phyloP scores from a whole-genome alignment of 30 jellyfish, hydroid and myxozoan species.

The Cassiopea andromeda region DNA sequence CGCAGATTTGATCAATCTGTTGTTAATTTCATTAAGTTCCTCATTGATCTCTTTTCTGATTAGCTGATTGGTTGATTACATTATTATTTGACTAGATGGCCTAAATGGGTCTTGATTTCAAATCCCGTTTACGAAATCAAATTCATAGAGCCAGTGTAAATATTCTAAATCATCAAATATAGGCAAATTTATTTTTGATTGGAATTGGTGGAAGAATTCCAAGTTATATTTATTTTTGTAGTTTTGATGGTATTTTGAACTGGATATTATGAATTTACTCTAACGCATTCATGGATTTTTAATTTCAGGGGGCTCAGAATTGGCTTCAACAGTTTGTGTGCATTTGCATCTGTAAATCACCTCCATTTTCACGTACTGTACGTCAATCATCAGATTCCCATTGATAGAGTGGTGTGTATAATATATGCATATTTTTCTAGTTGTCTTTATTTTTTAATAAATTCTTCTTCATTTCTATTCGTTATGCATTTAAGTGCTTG shows the following conservation, averaged over 20 bases:
- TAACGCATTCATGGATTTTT: background rate
- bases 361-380: slow-evolving; percentile 77
- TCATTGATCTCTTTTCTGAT: background rate
- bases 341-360: slow-evolving; percentile 97
- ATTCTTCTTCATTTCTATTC: background rate
- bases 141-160: too few species aligned
- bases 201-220: background rate
- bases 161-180: too few species aligned
- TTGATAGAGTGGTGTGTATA: slow-evolving; percentile 70
- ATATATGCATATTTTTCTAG: background rate
- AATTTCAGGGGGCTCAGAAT: slow-evolving; percentile 57
- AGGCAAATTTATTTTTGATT: too few species aligned
- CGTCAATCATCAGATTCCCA: slow-evolving; percentile 48
- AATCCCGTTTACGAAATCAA: too few species aligned
- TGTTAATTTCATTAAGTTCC: background rate
- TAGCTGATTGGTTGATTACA: background rate
- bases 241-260: background rate
- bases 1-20: background rate
- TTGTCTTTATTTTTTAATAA: background rate
- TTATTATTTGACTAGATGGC: background rate
- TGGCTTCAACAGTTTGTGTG: slow-evolving; percentile 98
- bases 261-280: too few species aligned
- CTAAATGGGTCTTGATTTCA: too few species aligned
- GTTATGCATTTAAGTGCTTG: too few species aligned
- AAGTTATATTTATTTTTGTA: background rate